A percentile compares a stretch with the other conserved stretches of the same genome.
These are phyloP conservation scores for Phymatocera aterrima DNA, from an alignment of 2,888 invertebrate species.

Conservation along the genomic window DNA sequence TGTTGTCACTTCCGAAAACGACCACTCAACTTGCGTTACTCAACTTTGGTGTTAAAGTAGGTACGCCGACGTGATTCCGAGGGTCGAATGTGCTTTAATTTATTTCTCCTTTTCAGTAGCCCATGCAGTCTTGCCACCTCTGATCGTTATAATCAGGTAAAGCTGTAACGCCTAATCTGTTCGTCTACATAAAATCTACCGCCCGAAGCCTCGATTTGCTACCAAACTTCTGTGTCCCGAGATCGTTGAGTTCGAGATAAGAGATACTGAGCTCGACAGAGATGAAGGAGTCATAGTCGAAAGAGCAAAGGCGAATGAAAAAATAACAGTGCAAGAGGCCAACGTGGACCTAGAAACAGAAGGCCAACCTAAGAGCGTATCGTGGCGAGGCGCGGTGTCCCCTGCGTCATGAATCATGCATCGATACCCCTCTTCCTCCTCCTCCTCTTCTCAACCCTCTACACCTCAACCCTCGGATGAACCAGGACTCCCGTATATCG, in stretches of 20 bases:
- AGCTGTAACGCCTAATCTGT: not conserved
- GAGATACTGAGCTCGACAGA: conserved; percentile 47
- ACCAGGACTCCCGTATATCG: conserved; percentile 52
- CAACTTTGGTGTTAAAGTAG: conserved; percentile 6
- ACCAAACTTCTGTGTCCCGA: not conserved
- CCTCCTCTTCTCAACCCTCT: conserved; percentile 54
- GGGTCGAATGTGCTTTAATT: not conserved
- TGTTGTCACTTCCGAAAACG: conserved; percentile 14
- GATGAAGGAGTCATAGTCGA: conserved; percentile 45
- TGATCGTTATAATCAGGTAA: not conserved
- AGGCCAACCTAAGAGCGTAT: conserved; percentile 51
- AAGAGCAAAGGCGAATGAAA: conserved; percentile 44
- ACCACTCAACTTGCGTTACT: conserved; percentile 34
- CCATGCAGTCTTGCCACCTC: not conserved
- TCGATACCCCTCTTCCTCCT: conserved; percentile 61
- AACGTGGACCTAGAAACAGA: conserved; percentile 30
- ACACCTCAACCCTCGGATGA: conserved; percentile 48
- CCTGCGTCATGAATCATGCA: conserved; percentile 71
- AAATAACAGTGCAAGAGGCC: conserved; percentile 44
- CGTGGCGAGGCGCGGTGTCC: conserved; percentile 59
- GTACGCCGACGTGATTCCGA: not conserved
- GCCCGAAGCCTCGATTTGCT: not conserved
- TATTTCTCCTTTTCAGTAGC: not conserved
- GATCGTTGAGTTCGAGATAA: not conserved
- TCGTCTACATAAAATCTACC: not conserved